Conservation (phyloP, 2,797 vertebrate genomes). For the Onychomys leucogaster region DNA sequence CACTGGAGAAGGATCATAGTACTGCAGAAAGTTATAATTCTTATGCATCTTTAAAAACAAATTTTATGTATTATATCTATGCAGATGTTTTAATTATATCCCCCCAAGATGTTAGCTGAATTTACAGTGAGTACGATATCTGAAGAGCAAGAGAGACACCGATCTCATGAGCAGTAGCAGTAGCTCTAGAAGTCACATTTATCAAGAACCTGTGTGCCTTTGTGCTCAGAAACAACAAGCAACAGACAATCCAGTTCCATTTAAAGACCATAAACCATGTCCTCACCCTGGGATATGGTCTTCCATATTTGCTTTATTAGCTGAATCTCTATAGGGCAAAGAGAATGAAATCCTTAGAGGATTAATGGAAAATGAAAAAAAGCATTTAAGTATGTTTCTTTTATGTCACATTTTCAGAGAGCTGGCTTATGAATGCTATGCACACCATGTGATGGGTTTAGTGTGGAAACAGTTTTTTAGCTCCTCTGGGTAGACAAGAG, state of each 20-base stretch:
- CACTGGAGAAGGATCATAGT: neutral
- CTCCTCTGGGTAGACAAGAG: neutral
- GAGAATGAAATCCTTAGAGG: conserved; percentile 15
- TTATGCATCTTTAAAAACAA: neutral
- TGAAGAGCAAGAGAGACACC: neutral
- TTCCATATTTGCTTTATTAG: neutral
- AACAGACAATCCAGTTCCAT: neutral
- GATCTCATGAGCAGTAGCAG: neutral
- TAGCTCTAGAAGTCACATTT: neutral
- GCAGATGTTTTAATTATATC: neutral
- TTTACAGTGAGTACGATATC: neutral
- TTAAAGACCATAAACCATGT: neutral
- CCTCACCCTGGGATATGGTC: neutral
- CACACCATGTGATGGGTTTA: neutral
- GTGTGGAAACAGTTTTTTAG: neutral
- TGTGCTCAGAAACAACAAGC: neutral
- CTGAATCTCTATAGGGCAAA: neutral
- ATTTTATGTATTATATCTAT: neutral
- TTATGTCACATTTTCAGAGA: conserved; percentile 20
- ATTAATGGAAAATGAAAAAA: conserved; percentile 1
- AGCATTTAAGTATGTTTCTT: conserved; percentile 22
- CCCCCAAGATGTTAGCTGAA: neutral
- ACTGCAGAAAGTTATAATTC: neutral
- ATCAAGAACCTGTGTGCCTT: neutral
- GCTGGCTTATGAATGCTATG: neutral